These are phyloP conservation scores for Scleropages formosus DNA, from an alignment of 2,797 vertebrate species.

Conservation along the genomic window DNA sequence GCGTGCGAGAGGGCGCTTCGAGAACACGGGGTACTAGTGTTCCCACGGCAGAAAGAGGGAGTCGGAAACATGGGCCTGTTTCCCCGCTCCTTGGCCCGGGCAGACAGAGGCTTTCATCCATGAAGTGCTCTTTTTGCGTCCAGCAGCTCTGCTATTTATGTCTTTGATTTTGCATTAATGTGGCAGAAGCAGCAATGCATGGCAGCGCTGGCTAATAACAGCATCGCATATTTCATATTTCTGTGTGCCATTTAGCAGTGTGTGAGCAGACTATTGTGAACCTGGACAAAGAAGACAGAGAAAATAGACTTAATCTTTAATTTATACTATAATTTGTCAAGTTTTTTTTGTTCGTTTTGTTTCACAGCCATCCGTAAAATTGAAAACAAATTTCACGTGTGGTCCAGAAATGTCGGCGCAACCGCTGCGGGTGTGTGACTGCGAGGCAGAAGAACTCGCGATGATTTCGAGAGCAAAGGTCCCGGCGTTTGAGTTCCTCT, in stretches of 20 bases:
- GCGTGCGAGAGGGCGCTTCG: neutral
- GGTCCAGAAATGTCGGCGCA: neutral
- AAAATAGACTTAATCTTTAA: no score
- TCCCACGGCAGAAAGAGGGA: conserved; percentile 1
- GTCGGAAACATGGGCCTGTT: neutral
- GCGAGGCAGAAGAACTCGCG: no score
- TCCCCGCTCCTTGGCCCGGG: no score
- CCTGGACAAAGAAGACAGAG: neutral
- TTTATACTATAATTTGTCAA: no score
- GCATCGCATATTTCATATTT: neutral
- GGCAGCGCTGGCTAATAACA: neutral
- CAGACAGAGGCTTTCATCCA: neutral
- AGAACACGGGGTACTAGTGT: neutral
- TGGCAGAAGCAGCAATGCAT: neutral
- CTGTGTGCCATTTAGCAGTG: neutral
- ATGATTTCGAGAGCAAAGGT: no score
- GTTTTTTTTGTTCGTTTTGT: neutral
- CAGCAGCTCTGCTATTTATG: neutral
- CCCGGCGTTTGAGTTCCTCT: no score
- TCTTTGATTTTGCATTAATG: conserved; percentile 13
- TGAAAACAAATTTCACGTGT: neutral
- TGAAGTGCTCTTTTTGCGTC: neutral
- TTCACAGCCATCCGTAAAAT: neutral
- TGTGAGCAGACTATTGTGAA: neutral
- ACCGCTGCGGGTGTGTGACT: neutral